Percentiles rank a stretch among this genome's conserved stretches.
phyloP scores from a whole-genome alignment of 2,113 vertebrate genomes.

The Percina caprodes region DNA sequence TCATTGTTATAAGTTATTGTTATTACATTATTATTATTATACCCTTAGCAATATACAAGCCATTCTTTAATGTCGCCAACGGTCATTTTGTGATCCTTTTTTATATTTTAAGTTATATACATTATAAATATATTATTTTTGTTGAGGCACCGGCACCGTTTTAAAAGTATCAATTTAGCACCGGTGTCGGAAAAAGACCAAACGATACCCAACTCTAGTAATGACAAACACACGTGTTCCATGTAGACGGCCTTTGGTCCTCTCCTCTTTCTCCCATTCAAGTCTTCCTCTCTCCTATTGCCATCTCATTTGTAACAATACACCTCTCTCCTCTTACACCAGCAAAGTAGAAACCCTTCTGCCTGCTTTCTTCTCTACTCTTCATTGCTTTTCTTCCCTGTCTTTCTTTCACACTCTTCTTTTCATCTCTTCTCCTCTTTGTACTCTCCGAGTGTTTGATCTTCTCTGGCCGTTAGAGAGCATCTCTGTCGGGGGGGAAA shows the following conservation, averaged over 20 bases:
- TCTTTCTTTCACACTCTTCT: constrained; percentile 3
- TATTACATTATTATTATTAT: too few species aligned
- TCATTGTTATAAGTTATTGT: too few species aligned
- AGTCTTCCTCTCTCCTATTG: constrained; percentile 33
- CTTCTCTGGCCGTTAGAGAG: constrained; percentile 14
- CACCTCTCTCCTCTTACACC: constrained; percentile 35
- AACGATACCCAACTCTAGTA: too few species aligned
- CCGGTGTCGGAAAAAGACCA: too few species aligned
- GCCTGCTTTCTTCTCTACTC: not conserved
- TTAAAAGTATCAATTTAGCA: too few species aligned
- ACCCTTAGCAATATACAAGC: too few species aligned
- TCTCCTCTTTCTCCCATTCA: constrained; percentile 35
- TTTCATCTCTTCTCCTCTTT: constrained; percentile 15
- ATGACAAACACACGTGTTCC: not conserved
- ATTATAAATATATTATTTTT: too few species aligned
- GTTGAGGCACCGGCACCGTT: too few species aligned
- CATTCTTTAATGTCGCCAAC: too few species aligned
- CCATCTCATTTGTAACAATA: constrained; percentile 61
- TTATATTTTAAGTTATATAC: too few species aligned
- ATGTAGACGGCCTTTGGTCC: constrained; percentile 27
- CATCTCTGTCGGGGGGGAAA: constrained; percentile 19
- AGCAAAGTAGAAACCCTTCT: not conserved
- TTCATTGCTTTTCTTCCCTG: not conserved
- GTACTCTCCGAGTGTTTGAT: constrained; percentile 30
- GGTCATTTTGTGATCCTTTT: too few species aligned